Percentiles rank a stretch among this genome's conserved stretches.
These are phyloP conservation scores for Cremastobaeus sp. DNA, from an alignment of 2,888 invertebrate genomes.

Conservation along the genomic window DNA sequence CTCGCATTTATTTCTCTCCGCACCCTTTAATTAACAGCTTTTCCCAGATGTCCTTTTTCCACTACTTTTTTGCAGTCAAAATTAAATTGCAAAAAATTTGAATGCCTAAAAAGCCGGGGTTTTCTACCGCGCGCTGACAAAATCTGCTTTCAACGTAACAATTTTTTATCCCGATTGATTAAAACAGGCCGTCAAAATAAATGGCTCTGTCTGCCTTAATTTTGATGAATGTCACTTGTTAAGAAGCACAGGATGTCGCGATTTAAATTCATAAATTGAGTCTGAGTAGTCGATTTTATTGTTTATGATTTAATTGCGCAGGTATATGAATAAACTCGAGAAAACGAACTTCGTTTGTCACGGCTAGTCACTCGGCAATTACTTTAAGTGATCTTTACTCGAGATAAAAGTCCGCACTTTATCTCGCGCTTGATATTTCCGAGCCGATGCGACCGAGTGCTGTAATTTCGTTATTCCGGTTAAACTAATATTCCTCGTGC, in stretches of 20 bases:
- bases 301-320: constrained; percentile 49
- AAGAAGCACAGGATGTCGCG: constrained; percentile 32
- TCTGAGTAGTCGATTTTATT: constrained; percentile 19
- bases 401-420: constrained; percentile 19
- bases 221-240: constrained; percentile 43
- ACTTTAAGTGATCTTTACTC: constrained; percentile 36
- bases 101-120: no score
- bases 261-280: constrained; percentile 29
- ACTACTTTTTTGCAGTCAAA: no score
- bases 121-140: no score
- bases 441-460: constrained; percentile 1
- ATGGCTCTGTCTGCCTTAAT: constrained; percentile 33
- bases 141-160: no score
- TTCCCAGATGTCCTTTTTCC: no score
- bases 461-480: constrained; percentile 1
- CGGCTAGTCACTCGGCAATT: constrained; percentile 26
- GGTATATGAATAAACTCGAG: constrained; percentile 20
- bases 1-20: background rate
- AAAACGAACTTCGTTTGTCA: constrained; percentile 21
- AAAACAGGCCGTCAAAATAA: background rate
- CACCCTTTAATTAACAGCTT: background rate
- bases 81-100: no score
- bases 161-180: background rate
- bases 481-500: constrained; percentile 15
- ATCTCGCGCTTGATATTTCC: constrained; percentile 2